These are phyloP conservation scores for Synergus itoensis DNA, from an alignment of 2,888 invertebrate genomes.

Conservation along the genomic window DNA sequence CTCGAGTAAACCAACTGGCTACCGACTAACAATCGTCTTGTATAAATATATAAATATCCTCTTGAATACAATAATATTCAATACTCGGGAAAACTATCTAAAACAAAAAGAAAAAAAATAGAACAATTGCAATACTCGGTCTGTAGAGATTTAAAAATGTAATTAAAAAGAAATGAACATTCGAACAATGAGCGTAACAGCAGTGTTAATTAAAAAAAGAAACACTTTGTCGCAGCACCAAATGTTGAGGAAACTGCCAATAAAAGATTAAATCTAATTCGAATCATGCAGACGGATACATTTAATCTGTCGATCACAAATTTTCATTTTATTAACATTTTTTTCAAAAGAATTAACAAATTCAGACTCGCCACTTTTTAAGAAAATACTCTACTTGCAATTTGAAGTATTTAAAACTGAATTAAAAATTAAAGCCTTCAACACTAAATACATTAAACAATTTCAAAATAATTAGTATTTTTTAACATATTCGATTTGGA, in stretches of 20 bases:
- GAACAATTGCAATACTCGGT: not conserved
- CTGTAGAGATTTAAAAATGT: not conserved
- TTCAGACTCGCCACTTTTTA: too few relatives aligned
- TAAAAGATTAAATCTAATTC: not conserved
- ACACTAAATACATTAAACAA: too few relatives aligned
- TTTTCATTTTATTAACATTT: not conserved
- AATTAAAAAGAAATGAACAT: not conserved
- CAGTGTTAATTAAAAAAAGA: not conserved
- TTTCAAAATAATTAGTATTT: too few relatives aligned
- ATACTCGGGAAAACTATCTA: not conserved
- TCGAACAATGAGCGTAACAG: not conserved
- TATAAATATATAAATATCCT: conserved; percentile 61
- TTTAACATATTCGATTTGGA: too few relatives aligned
- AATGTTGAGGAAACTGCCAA: not conserved
- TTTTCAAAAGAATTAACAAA: not conserved
- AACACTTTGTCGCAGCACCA: not conserved
- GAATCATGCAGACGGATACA: not conserved
- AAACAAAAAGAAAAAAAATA: not conserved
- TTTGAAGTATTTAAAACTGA: too few relatives aligned
- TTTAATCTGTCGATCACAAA: not conserved
- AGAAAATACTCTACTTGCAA: too few relatives aligned
- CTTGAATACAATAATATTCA: conserved; percentile 47
- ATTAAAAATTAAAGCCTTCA: too few relatives aligned
- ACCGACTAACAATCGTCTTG: conserved; percentile 49
- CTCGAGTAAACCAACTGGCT: conserved; percentile 46